These are phyloP conservation scores for Myripristis jacobus DNA, from an alignment of 2,797 vertebrate genomes.

Conservation along the genomic window DNA sequence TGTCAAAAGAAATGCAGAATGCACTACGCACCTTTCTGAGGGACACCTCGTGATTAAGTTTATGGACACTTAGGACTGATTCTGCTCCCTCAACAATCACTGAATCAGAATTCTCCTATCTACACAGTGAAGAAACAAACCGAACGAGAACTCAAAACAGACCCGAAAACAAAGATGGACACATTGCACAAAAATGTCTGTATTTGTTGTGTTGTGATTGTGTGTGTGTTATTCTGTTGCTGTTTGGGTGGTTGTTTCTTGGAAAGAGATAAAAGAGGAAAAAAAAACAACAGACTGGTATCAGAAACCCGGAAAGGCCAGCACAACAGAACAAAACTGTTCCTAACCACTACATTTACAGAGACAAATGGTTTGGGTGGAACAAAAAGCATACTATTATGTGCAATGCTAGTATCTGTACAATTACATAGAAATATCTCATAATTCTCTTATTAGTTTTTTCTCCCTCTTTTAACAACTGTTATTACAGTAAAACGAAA, in stretches of 20 bases:
- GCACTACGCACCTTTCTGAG: conserved; percentile 57
- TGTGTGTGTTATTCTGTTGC: conserved; percentile 70
- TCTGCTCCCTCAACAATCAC: conserved; percentile 60
- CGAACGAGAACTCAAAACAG: conserved; percentile 59
- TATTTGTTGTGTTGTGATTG: conserved; percentile 71
- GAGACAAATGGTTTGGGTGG: conserved; percentile 90
- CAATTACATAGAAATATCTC: conserved; percentile 98
- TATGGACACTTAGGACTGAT: conserved; percentile 42
- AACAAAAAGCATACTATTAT: conserved; percentile 95
- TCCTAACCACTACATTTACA: conserved; percentile 94
- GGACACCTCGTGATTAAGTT: conserved; percentile 56
- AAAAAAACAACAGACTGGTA: conserved; percentile 81
- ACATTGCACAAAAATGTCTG: conserved; percentile 78
- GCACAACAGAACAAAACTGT: conserved; percentile 90
- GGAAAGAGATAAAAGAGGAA: conserved; percentile 70
- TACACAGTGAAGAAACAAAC: conserved; percentile 76
- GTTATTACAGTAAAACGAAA: conserved; percentile 92
- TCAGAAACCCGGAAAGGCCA: conserved; percentile 90
- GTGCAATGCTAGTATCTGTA: conserved; percentile 99
- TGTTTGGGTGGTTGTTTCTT: conserved; percentile 77
- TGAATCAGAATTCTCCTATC: conserved; percentile 73
- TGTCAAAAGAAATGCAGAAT: conserved; percentile 59
- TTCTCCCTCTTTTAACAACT: conserved; percentile 86
- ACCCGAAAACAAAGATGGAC: conserved; percentile 83
- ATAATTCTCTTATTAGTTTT: conserved; percentile 94